Evolutionary conservation across 2,888 invertebrate genomes (phyloP), one percentile per base, ranked within the genome.

Genomic region (Drosophila subsilvestris): DNA sequence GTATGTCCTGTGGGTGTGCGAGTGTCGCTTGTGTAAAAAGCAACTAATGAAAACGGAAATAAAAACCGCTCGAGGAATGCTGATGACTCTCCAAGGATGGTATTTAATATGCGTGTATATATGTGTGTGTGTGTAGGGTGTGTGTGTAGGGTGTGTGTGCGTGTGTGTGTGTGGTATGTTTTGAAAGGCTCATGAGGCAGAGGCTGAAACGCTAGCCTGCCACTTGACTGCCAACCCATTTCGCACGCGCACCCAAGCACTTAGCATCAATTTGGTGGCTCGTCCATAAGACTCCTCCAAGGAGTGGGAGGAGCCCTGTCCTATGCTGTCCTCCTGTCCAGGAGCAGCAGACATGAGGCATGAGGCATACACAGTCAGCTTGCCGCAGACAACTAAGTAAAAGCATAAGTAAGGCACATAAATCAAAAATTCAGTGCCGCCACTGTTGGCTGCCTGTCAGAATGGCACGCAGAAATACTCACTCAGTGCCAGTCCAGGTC

Each of bases 371-470:
- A 14, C 37, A 49, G 37, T 43, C 48, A 55, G 49, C 53, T 69
- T 22, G 61, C 56, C 62, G 55, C 75, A 80, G 78, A 84, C 85
- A 84, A 79, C 79, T 82, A 89, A 80, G 80, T 86, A 79, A 89
- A 89, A 89, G 89, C 90, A 89, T 90, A 89, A 89, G 81, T 88
- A 85, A 89, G 80, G 82, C 79, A 89, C 89, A 90, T 91, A 91
- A 91, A 91, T 91, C 90, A 90, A 91, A 90, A 91, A 90, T 91
- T 88, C 89, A 88, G 81, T 88, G 86, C 84, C 82, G 74, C 78
- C 76, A 68, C 71, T 67, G 59, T 58, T n/a, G n/a, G 67, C 77
- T 66, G 84, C 86, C 86, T 83, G 88, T 88, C 84, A 88, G 81
- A 86, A 80, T 77, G 83, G 80, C 87, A 87, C 86, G 89, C 86